Conservation (phyloP, 2,797 vertebrate genomes). For the Decapterus maruadsi region DNA sequence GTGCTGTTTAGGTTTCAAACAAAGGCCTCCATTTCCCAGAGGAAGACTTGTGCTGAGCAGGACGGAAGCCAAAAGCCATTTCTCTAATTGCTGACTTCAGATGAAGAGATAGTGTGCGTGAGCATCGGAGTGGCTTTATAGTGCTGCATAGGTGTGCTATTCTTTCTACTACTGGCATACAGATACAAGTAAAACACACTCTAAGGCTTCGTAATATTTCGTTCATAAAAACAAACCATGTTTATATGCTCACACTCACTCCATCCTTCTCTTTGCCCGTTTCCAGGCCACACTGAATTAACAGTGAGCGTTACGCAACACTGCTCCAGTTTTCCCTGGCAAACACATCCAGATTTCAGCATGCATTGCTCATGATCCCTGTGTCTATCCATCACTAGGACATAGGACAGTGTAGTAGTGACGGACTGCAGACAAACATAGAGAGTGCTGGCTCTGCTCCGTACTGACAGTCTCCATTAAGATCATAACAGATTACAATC, state of each 20-base stretch:
- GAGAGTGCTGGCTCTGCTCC: slow-evolving; percentile 33
- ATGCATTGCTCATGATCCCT: slow-evolving; percentile 59
- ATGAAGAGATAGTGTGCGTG: slow-evolving; percentile 14
- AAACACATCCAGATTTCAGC: slow-evolving; percentile 54
- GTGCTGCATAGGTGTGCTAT: slow-evolving; percentile 19
- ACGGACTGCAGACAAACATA: slow-evolving; percentile 42
- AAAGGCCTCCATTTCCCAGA: slow-evolving; percentile 9
- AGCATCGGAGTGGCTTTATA: slow-evolving; percentile 9
- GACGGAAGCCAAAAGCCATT: slow-evolving; percentile 41
- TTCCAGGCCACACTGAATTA: slow-evolving; percentile 41
- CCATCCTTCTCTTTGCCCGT: slow-evolving; percentile 21
- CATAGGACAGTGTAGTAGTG: slow-evolving; percentile 22
- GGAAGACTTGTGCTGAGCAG: slow-evolving; percentile 24
- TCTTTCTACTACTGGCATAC: background rate
- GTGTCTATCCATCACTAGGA: slow-evolving; percentile 49
- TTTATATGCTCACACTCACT: background rate
- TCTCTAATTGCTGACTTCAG: slow-evolving; percentile 47
- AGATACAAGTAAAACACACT: slow-evolving; percentile 14
- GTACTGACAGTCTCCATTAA: slow-evolving; percentile 57
- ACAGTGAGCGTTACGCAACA: slow-evolving; percentile 70
- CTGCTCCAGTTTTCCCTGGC: slow-evolving; percentile 54
- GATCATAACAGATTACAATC: slow-evolving; percentile 63
- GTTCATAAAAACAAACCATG: background rate
- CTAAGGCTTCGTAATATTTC: background rate
- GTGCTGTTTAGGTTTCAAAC: slow-evolving; percentile 24